A percentile compares a stretch with the other conserved stretches of the same genome.
Evolutionary conservation across 2,797 vertebrate species (phyloP).

Genomic region (Apodemus agrarius): DNA sequence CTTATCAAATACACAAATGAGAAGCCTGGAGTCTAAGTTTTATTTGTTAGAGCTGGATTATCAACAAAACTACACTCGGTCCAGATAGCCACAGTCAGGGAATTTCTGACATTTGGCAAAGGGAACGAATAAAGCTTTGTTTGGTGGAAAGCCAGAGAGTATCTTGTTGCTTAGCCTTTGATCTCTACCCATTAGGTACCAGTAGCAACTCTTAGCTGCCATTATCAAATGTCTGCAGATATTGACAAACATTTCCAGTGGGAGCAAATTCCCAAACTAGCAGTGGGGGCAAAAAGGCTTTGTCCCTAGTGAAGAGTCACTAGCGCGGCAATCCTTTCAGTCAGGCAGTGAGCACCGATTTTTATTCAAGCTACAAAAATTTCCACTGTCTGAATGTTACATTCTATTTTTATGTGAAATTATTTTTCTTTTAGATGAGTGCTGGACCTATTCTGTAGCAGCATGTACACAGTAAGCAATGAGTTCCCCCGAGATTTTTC

Average conservation of each 20-base stretch:
- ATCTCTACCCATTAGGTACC: background rate
- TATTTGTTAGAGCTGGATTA: background rate
- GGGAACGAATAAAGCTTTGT: background rate
- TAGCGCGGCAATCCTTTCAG: background rate
- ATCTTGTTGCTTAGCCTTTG: background rate
- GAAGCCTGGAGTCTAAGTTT: background rate
- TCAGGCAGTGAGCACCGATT: background rate
- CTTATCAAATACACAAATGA: background rate
- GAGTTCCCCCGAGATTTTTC: background rate
- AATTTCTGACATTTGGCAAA: background rate
- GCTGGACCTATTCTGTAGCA: background rate
- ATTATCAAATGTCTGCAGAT: background rate
- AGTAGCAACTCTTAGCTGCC: background rate
- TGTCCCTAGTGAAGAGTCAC: background rate
- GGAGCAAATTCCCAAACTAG: too few relatives aligned
- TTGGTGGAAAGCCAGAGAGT: background rate
- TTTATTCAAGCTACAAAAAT: background rate
- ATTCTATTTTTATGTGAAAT: background rate
- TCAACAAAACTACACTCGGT: background rate
- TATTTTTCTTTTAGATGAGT: background rate
- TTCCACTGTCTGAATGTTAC: background rate
- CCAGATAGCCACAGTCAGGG: background rate
- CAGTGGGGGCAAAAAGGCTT: background rate
- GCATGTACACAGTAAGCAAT: background rate
- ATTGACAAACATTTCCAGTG: background rate